Percentiles rank a stretch among this genome's conserved stretches.
phyloP scores from a whole-genome alignment of 1,140 invertebrate species.

The Paraescarpia echinospica region DNA sequence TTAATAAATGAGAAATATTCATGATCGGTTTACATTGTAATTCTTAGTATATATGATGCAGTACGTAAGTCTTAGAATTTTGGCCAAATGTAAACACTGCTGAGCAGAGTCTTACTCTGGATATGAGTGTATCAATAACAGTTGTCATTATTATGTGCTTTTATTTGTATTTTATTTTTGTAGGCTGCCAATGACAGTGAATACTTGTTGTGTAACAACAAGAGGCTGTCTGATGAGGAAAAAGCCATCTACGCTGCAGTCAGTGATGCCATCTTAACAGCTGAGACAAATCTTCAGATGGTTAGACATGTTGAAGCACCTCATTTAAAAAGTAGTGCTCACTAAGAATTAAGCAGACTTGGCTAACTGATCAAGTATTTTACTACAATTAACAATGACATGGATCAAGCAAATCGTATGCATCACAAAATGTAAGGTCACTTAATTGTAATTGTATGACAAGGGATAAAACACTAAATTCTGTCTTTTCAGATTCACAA shows the following conservation, averaged over 20 bases:
- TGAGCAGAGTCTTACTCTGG: no score
- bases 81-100: no score
- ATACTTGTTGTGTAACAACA: neutral
- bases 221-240: neutral
- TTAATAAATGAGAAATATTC: no score
- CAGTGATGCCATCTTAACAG: slow-evolving; percentile 4
- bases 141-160: no score
- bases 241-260: neutral
- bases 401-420: no score
- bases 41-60: no score
- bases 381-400: neutral
- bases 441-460: neutral
- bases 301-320: neutral
- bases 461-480: neutral
- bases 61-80: no score
- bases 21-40: no score
- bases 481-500: neutral
- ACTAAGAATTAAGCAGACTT: no score
- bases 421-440: neutral
- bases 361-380: neutral
- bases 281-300: neutral
- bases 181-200: neutral
- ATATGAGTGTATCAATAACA: no score
- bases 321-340: neutral
- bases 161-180: neutral